Evolutionary conservation across 2,113 vertebrate species (phyloP).

Genomic region (Otus sunia): DNA sequence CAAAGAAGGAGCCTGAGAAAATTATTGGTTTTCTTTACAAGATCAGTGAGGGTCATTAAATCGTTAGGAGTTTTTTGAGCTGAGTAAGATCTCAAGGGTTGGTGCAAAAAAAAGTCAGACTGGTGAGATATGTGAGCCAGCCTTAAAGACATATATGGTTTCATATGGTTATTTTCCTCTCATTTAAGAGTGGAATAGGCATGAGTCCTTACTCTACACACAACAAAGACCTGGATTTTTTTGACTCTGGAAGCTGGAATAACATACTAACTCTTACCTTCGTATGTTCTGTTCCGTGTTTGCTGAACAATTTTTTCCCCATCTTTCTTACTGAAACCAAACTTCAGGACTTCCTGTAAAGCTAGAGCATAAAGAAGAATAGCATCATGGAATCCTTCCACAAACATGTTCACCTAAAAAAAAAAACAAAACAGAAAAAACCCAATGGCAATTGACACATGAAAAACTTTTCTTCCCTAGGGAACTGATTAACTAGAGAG

Average conservation of each 20-base stretch:
- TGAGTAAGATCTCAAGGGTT: neutral
- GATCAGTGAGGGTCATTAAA: neutral
- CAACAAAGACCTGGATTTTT: neutral
- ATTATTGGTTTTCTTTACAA: slow-evolving; percentile 16
- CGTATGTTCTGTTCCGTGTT: slow-evolving; percentile 94
- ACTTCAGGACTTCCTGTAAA: slow-evolving; percentile 88
- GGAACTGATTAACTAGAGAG: neutral
- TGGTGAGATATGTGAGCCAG: neutral
- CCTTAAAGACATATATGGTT: neutral
- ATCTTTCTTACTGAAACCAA: slow-evolving; percentile 87
- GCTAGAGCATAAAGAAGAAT: slow-evolving; percentile 91
- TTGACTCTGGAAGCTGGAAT: neutral
- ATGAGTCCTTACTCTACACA: neutral
- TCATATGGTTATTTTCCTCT: neutral
- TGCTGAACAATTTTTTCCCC: slow-evolving; percentile 87
- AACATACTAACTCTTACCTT: slow-evolving; percentile 81
- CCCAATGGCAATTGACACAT: neutral
- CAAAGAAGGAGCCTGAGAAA: slow-evolving; percentile 40
- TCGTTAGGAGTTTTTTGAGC: neutral
- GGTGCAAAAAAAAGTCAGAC: neutral
- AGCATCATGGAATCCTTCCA: slow-evolving; percentile 97
- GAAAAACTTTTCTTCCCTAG: neutral
- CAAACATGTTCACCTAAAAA: slow-evolving; percentile 94
- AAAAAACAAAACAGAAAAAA: slow-evolving; percentile 27
- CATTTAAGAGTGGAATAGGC: neutral